phyloP scores from a whole-genome alignment of 2,797 vertebrate genomes.

The Sebastes trivittatus region DNA sequence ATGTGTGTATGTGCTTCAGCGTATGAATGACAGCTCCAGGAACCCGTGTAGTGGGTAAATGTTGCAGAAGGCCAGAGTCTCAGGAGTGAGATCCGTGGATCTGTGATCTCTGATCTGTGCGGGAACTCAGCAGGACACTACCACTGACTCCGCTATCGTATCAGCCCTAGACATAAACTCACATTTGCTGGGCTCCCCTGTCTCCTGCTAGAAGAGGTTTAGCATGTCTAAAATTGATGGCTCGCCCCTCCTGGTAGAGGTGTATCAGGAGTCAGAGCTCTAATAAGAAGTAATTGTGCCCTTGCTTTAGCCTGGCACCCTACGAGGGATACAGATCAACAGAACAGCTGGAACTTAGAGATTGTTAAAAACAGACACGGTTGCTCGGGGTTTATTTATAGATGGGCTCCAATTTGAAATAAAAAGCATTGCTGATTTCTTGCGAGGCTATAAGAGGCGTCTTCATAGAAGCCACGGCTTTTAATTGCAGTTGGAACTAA shows the following conservation, averaged over 20 bases:
- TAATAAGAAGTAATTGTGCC: constrained; percentile 71
- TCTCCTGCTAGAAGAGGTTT: constrained; percentile 61
- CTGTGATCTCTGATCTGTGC: constrained; percentile 76
- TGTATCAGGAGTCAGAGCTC: constrained; percentile 70
- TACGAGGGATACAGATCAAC: constrained; percentile 50
- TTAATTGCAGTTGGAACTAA: constrained; percentile 43
- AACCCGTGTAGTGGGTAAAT: constrained; percentile 71
- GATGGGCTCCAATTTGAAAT: constrained; percentile 30
- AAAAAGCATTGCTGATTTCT: constrained; percentile 31
- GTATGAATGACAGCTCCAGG: constrained; percentile 57
- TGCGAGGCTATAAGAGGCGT: constrained; percentile 7
- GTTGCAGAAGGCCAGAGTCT: constrained; percentile 75
- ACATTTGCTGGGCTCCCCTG: constrained; percentile 49
- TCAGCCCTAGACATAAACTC: constrained; percentile 58
- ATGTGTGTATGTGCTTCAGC: constrained; percentile 4
- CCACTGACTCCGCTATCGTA: constrained; percentile 53
- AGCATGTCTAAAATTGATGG: constrained; percentile 63
- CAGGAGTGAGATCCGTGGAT: constrained; percentile 64
- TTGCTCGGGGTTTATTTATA: constrained; percentile 32
- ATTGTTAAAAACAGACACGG: constrained; percentile 52
- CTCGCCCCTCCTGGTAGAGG: constrained; percentile 38
- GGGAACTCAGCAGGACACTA: constrained; percentile 73
- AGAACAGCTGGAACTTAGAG: constrained; percentile 56
- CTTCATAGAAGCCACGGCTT: constrained; percentile 24
- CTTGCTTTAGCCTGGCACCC: constrained; percentile 39